A percentile compares a stretch with the other conserved stretches of the same genome.
These are phyloP conservation scores for Zaprionus obscuricornis DNA, from an alignment of 2,888 invertebrate species.

Conservation along the genomic window DNA sequence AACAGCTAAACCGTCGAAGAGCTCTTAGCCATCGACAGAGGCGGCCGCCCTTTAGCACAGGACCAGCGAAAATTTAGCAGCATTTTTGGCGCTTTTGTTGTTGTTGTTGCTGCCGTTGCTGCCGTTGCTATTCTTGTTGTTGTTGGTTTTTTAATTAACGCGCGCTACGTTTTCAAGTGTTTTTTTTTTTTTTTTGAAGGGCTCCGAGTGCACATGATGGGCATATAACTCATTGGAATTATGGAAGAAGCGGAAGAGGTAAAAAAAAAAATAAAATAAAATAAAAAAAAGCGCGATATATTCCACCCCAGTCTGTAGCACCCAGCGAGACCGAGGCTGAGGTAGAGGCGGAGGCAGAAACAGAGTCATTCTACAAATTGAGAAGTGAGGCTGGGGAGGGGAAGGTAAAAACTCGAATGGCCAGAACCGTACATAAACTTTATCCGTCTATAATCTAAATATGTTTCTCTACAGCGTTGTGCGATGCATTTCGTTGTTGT, in stretches of 20 bases:
- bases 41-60: slow-evolving; percentile 49
- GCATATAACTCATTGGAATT: slow-evolving; percentile 74
- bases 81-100: slow-evolving; percentile 72
- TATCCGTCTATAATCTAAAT: slow-evolving; percentile 78
- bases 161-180: slow-evolving; percentile 68
- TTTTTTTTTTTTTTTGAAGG: slow-evolving; percentile 45
- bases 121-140: slow-evolving; percentile 29
- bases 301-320: slow-evolving; percentile 21
- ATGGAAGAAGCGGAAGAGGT: slow-evolving; percentile 49
- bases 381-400: not conserved
- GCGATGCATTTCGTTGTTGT: slow-evolving; percentile 55
- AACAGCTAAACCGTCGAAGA: slow-evolving; percentile 52
- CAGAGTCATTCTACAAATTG: too few species aligned
- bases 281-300: slow-evolving; percentile 8
- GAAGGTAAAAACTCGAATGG: slow-evolving; percentile 28
- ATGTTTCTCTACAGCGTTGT: slow-evolving; percentile 55
- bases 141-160: slow-evolving; percentile 71
- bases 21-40: slow-evolving; percentile 27
- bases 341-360: too few species aligned
- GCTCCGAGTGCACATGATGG: slow-evolving; percentile 61
- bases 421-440: slow-evolving; percentile 66
- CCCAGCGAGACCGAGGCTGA: not conserved
- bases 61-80: slow-evolving; percentile 58
- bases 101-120: slow-evolving; percentile 24
- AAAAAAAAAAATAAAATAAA: slow-evolving; percentile 15